Percentiles rank a stretch among this genome's conserved stretches.
phyloP scores from a whole-genome alignment of 2,888 invertebrate genomes.

The Pristionchus maxplancki region DNA sequence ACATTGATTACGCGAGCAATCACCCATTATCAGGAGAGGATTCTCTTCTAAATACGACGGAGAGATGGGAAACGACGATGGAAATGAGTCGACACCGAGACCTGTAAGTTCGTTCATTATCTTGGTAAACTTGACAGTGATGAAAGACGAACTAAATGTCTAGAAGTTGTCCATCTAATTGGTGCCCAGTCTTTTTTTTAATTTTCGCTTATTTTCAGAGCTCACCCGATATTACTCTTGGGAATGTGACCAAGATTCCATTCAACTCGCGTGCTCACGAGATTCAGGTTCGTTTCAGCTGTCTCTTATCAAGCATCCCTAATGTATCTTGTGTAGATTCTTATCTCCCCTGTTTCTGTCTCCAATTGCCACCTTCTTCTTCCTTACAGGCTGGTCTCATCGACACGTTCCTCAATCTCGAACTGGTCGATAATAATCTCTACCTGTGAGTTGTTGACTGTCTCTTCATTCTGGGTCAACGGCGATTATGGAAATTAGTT shows the following conservation, averaged over 20 bases:
- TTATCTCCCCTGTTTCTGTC: neutral
- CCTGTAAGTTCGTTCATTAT: neutral
- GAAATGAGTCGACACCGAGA: neutral
- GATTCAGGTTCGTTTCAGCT: conserved; percentile 35
- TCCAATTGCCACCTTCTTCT: neutral
- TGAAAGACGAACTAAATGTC: no score
- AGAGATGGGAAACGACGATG: conserved; percentile 43
- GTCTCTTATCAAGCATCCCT: neutral
- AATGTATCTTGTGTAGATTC: neutral
- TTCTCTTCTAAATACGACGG: neutral
- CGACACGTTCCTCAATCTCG: conserved; percentile 69
- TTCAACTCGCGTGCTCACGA: conserved; percentile 43
- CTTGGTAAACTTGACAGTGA: neutral
- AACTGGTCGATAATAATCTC: conserved; percentile 68
- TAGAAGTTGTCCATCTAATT: neutral
- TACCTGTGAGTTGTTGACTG: conserved; percentile 61
- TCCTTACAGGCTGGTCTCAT: conserved; percentile 65
- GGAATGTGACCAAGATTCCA: conserved; percentile 42
- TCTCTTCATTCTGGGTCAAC: conserved; percentile 20
- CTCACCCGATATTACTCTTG: conserved; percentile 31
- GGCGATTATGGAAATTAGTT: neutral
- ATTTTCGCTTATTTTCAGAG: neutral
- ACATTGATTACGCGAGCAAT: neutral
- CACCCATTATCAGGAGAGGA: neutral
- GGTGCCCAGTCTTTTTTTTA: neutral